Evolutionary conservation across 2,113 vertebrate genomes (phyloP).

Genomic region (Ornithorhynchus anatinus): DNA sequence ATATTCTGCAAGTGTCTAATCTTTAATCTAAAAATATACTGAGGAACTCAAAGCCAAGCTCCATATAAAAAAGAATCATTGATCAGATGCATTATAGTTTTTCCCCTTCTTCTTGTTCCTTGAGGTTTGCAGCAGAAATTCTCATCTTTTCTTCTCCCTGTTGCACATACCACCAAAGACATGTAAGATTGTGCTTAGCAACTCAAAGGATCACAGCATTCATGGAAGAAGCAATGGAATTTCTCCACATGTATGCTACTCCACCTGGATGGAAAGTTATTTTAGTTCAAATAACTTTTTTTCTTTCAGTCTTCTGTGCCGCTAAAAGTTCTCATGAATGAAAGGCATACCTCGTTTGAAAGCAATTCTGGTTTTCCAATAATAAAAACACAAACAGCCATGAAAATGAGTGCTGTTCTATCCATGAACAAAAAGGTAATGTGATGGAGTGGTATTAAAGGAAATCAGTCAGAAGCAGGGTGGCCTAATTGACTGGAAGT

Average conservation of each 20-base stretch:
- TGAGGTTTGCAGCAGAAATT: neutral
- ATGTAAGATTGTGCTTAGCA: neutral
- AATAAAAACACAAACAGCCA: neutral
- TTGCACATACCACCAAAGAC: neutral
- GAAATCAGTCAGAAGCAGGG: too few species aligned
- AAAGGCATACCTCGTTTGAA: slow-evolving; percentile 22
- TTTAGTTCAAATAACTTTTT: slow-evolving; percentile 26
- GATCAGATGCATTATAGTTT: neutral
- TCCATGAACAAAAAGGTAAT: too few species aligned
- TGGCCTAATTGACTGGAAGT: too few species aligned
- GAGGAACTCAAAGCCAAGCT: neutral
- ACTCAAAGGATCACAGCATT: slow-evolving; percentile 6
- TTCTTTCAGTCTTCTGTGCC: slow-evolving; percentile 8
- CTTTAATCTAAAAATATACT: neutral
- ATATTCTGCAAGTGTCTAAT: neutral
- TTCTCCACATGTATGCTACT: slow-evolving; percentile 1
- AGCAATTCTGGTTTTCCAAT: slow-evolving; percentile 4
- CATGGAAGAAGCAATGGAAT: neutral
- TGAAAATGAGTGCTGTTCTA: slow-evolving; percentile 15
- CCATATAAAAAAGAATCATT: neutral
- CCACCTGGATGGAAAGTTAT: neutral
- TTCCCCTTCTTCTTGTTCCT: neutral
- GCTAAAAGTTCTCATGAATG: slow-evolving; percentile 6
- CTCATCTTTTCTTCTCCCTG: neutral
- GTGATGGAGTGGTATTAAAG: too few species aligned